Percentiles rank a stretch among this genome's conserved stretches.
These are phyloP conservation scores for Diploscapter pachys DNA, from an alignment of 1,140 invertebrate species.

Conservation along the genomic window DNA sequence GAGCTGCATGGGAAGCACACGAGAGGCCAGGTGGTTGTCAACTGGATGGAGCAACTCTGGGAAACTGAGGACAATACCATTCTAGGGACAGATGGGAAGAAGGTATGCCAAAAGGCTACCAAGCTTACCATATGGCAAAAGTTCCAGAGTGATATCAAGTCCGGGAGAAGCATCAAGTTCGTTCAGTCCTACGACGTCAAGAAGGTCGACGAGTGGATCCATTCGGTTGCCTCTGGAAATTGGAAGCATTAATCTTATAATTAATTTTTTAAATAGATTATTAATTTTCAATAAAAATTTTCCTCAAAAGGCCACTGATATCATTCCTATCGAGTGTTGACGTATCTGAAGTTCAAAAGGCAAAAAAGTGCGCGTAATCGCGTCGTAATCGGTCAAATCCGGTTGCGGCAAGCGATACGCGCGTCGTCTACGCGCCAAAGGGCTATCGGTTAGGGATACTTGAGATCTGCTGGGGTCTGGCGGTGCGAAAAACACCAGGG, in stretches of 20 bases:
- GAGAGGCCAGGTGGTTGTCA: conserved; percentile 50
- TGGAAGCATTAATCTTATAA: not conserved
- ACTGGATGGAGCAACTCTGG: conserved; percentile 52
- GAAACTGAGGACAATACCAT: conserved; percentile 28
- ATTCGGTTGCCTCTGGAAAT: conserved; percentile 31
- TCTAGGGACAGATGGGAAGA: conserved; percentile 12
- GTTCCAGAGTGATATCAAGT: conserved; percentile 1
- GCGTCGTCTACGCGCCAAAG: no score
- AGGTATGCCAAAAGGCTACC: not conserved
- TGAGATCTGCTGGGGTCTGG: no score
- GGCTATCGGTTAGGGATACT: no score
- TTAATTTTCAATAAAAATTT: no score
- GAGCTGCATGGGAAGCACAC: conserved; percentile 49
- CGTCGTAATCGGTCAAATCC: no score
- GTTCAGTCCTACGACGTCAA: conserved; percentile 43
- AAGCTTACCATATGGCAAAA: not conserved
- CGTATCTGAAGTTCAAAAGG: no score
- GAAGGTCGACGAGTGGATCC: conserved; percentile 43
- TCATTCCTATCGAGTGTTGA: no score
- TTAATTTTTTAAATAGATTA: no score
- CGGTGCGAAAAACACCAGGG: no score
- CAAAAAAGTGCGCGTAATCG: no score
- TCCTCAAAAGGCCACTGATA: no score
- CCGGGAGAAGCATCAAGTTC: conserved; percentile 31
- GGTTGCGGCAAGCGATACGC: no score